These are phyloP conservation scores for Drosophila vallismaia DNA, from an alignment of 2,888 invertebrate species.

Conservation along the genomic window DNA sequence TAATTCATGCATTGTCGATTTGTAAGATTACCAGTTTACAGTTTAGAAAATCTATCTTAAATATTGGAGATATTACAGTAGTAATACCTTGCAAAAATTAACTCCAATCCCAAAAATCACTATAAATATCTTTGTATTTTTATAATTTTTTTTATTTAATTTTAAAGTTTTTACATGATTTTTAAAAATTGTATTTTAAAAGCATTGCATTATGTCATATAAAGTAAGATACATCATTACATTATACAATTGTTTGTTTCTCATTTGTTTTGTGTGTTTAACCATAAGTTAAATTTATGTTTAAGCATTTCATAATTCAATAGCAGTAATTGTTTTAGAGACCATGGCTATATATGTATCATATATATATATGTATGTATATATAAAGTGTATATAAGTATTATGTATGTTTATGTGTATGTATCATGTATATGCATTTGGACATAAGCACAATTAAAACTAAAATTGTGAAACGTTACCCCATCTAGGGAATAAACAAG, in stretches of 20 bases:
- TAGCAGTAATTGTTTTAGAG: conserved; percentile 78
- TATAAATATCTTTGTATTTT: conserved; percentile 33
- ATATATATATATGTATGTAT: conserved; percentile 38
- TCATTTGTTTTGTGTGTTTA: conserved; percentile 63
- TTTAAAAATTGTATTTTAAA: conserved; percentile 81
- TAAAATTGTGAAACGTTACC: conserved; percentile 29
- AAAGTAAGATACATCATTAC: conserved; percentile 74
- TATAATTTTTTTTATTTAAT: conserved; percentile 66
- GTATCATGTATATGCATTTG: conserved; percentile 41
- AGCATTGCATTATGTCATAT: conserved; percentile 78
- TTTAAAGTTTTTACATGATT: conserved; percentile 73
- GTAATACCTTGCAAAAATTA: too few relatives aligned
- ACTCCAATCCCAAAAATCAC: background rate
- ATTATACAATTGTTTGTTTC: conserved; percentile 69
- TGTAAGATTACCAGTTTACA: too few relatives aligned
- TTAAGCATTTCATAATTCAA: conserved; percentile 78
- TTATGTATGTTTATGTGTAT: conserved; percentile 57
- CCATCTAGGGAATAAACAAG: conserved; percentile 27
- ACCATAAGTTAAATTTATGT: conserved; percentile 73
- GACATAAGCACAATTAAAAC: conserved; percentile 43
- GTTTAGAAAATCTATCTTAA: too few relatives aligned
- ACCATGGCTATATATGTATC: conserved; percentile 76
- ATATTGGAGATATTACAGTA: too few relatives aligned
- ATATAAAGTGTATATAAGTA: conserved; percentile 46
- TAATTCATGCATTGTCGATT: too few relatives aligned